Evolutionary conservation across 2,797 vertebrate species (phyloP), one percentile per base, ranked within the genome.

Genomic region (Aulostomus chinensis): DNA sequence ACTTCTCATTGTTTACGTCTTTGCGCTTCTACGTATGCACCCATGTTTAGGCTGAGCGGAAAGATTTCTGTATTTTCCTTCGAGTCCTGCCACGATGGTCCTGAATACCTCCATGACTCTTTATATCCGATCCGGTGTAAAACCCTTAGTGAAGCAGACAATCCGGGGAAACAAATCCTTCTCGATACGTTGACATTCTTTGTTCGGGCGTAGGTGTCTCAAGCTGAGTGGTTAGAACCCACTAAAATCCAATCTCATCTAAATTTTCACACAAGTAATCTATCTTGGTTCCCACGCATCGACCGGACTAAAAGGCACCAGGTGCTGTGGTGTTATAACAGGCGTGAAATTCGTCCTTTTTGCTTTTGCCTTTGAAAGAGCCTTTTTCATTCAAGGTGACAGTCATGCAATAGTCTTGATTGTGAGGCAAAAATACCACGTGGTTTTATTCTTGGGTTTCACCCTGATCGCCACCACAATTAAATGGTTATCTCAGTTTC

Each of bases 41-140:
- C 42, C 54, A 1, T 83, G 81, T 89, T 88, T 79, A 83, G 82
- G 69, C 83, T 84, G 68, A 61, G 56, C 53, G 53, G 54, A 76
- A 58, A 42, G 76, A 55, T 68, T 64, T 87, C 83, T 89, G 86
- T 88, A 78, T 88, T 89, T 84, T 76, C 61, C 71, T 83, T 62
- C 53, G 48, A 67, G 29, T 38, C 30, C n/a, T n/a, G n/a, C n/a
- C n/a, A n/a, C 26, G 11, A 60, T 64, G 18, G 48, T 28, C 50
- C 54, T 32, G 45, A 62, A 82, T 69, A 53, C 64, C 64, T 70
- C 58, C 40, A 40, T 52, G 54, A 63, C 43, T 69, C 57, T 54
- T 68, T 47, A 63, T 56, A 22, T 37, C 24, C 5, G 4, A 38
- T 5, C n/a, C 17, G 33, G 48, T 34, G 34, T 38, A 12, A 53